phyloP scores from a whole-genome alignment of 1,140 invertebrate species.

The Achroia grisella region DNA sequence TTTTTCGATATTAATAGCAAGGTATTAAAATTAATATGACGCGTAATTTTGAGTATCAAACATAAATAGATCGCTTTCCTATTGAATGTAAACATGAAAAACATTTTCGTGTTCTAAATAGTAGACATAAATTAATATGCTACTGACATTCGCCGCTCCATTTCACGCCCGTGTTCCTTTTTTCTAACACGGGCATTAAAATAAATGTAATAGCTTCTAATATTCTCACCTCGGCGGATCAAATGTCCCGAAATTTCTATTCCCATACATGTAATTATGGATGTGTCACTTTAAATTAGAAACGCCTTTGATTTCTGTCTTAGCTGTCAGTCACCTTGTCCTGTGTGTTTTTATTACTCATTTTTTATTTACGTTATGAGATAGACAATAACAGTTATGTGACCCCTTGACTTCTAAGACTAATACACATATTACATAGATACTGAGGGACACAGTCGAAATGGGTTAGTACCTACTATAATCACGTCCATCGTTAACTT shows the following conservation, averaged over 20 bases:
- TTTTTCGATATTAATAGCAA: too few species aligned
- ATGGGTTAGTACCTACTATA: too few species aligned
- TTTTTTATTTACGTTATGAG: too few species aligned
- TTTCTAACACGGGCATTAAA: slow-evolving; percentile 20
- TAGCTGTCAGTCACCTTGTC: slow-evolving; percentile 32
- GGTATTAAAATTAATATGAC: too few species aligned
- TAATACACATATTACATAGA: too few species aligned
- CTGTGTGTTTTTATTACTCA: too few species aligned
- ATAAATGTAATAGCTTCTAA: slow-evolving; percentile 24
- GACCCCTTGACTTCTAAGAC: too few species aligned
- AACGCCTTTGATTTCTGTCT: slow-evolving; percentile 35
- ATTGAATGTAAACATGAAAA: slow-evolving; percentile 18
- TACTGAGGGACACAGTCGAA: too few species aligned
- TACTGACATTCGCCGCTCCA: slow-evolving; percentile 37
- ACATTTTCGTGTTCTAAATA: slow-evolving; percentile 40
- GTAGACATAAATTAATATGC: slow-evolving; percentile 44
- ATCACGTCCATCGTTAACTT: too few species aligned
- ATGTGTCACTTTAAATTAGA: slow-evolving; percentile 58
- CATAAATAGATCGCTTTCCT: background rate
- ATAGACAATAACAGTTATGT: too few species aligned
- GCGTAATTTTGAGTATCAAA: background rate
- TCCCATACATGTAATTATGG: slow-evolving; percentile 46
- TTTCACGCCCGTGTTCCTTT: slow-evolving; percentile 23
- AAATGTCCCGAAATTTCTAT: slow-evolving; percentile 15
- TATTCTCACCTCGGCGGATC: slow-evolving; percentile 13